These are phyloP conservation scores for Gymnorhina tibicen DNA, from an alignment of 2,113 vertebrate genomes.

Conservation along the genomic window DNA sequence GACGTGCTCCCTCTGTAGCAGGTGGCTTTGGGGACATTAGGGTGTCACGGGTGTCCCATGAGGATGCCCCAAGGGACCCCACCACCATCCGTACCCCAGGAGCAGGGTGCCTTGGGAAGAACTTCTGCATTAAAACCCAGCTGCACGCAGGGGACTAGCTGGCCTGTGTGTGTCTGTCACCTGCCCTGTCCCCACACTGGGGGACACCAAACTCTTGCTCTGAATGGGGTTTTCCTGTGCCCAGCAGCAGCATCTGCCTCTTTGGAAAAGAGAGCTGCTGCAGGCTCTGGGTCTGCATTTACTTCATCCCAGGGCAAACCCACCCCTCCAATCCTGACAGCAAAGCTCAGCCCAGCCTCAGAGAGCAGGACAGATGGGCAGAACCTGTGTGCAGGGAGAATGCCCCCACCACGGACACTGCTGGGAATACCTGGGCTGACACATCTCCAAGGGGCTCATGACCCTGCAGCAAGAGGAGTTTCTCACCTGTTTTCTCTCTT, in stretches of 20 bases:
- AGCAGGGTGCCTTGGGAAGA: neutral
- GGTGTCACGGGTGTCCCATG: neutral
- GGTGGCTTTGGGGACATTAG: neutral
- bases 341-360: neutral
- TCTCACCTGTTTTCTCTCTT: neutral
- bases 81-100: neutral
- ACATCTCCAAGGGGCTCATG: rapidly evolving
- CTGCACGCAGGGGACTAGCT: neutral
- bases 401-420: too few relatives aligned
- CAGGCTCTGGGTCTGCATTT: neutral
- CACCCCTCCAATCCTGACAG: neutral
- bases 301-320: neutral
- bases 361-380: neutral
- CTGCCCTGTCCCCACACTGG: rapidly evolving
- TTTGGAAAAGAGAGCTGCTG: neutral
- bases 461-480: neutral
- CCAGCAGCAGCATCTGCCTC: rapidly evolving
- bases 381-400: neutral
- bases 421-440: rapidly evolving
- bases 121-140: rapidly evolving
- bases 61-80: neutral
- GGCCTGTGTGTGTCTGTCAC: neutral
- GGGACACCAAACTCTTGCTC: neutral
- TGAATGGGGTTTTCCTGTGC: neutral
- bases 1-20: rapidly evolving